phyloP scores from a whole-genome alignment of 2,113 vertebrate genomes.

The Corvus moneduloides region DNA sequence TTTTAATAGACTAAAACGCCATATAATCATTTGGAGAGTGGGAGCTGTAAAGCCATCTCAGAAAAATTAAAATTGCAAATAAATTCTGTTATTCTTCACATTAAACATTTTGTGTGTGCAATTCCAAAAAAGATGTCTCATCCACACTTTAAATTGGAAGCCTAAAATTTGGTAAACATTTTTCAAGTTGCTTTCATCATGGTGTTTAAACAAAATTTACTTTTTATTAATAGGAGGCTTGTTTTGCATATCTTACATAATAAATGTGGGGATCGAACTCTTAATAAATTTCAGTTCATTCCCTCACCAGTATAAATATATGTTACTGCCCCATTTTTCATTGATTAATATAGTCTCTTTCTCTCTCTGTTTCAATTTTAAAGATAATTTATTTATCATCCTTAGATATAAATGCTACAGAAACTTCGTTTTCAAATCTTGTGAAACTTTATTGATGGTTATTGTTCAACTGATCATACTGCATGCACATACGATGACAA shows the following conservation, averaged over 20 bases:
- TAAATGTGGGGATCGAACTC: constrained; percentile 34
- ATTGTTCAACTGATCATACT: constrained; percentile 93
- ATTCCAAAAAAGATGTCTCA: constrained; percentile 65
- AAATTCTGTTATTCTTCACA: constrained; percentile 68
- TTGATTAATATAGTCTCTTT: constrained; percentile 20
- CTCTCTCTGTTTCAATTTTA: constrained; percentile 46
- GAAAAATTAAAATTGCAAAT: constrained; percentile 76
- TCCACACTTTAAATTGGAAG: constrained; percentile 46
- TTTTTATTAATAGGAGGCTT: constrained; percentile 10
- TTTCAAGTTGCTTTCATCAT: background rate
- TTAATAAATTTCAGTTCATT: constrained; percentile 33
- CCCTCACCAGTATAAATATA: constrained; percentile 23
- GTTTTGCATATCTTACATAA: background rate
- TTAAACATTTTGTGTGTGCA: constrained; percentile 71
- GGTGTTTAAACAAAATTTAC: background rate
- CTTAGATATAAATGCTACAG: constrained; percentile 76
- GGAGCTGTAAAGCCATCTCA: constrained; percentile 69
- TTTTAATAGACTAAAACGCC: constrained; percentile 72
- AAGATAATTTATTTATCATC: constrained; percentile 55
- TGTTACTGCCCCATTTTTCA: constrained; percentile 11
- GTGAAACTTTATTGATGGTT: constrained; percentile 99
- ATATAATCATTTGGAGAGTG: constrained; percentile 56
- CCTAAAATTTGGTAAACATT: constrained; percentile 34
- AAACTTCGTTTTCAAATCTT: constrained; percentile 83
- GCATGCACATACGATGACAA: constrained; percentile 97